Evolutionary conservation across 2,888 invertebrate species (phyloP).

Genomic region (Thereva unica): DNA sequence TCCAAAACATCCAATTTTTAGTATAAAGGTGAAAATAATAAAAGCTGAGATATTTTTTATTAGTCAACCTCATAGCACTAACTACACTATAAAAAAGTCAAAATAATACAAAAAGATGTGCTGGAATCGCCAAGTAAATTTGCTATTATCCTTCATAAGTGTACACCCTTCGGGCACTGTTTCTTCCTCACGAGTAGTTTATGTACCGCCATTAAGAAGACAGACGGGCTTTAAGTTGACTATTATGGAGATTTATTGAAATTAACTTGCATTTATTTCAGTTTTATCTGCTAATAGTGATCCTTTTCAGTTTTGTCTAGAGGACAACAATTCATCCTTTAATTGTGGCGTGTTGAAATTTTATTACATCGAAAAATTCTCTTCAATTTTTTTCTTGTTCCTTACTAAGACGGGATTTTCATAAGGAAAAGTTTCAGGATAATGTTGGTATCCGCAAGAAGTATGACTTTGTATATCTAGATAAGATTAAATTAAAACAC

Average conservation of each 20-base stretch:
- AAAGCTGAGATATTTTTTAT: not conserved
- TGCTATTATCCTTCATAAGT: slow-evolving; percentile 34
- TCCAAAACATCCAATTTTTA: no score
- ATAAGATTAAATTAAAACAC: no score
- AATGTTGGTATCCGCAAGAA: no score
- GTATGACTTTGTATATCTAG: no score
- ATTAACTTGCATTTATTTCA: slow-evolving; percentile 30
- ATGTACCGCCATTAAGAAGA: slow-evolving; percentile 32
- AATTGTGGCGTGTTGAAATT: no score
- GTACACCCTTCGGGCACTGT: slow-evolving; percentile 25
- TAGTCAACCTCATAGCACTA: slow-evolving; percentile 20
- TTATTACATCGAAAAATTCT: no score
- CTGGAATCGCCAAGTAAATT: slow-evolving; percentile 22
- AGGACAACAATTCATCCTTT: no score
- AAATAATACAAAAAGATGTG: slow-evolving; percentile 9
- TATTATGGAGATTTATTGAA: slow-evolving; percentile 30
- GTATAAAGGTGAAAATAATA: no score
- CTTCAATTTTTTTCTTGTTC: no score
- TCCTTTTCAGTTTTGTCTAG: no score
- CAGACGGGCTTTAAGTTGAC: slow-evolving; percentile 35
- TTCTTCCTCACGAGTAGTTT: slow-evolving; percentile 24
- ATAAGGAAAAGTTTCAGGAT: no score
- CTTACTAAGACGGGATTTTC: no score
- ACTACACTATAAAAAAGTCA: slow-evolving; percentile 18
- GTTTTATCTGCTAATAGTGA: slow-evolving; percentile 23